phyloP scores from a whole-genome alignment of 1,140 invertebrate genomes.

The Phocides pigmalion region DNA sequence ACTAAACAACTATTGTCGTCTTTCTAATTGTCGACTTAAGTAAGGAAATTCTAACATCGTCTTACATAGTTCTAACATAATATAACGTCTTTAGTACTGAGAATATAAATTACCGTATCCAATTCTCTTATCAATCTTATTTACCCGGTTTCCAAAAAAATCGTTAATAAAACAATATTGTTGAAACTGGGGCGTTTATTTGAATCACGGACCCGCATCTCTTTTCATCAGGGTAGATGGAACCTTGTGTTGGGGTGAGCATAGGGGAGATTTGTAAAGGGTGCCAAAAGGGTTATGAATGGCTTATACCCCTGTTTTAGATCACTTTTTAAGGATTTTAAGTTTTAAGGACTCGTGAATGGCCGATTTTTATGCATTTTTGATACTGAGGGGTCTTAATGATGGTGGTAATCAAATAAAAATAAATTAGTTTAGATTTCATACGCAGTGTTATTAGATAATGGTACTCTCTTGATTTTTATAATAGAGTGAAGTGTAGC shows the following conservation, averaged over 20 bases:
- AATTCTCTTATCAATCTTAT: neutral
- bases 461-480: no score
- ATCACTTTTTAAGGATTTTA: constrained; percentile 16
- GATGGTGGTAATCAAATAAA: no score
- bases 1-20: no score
- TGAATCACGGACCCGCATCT: constrained; percentile 13
- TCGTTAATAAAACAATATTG: neutral
- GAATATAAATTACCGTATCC: no score
- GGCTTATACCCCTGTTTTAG: neutral
- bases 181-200: neutral
- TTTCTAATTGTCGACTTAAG: no score
- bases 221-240: neutral
- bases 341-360: constrained; percentile 8
- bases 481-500: no score
- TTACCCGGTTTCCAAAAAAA: neutral
- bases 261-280: constrained; percentile 14
- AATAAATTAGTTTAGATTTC: no score
- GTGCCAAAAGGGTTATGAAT: constrained; percentile 22
- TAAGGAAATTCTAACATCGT: no score
- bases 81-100: no score
- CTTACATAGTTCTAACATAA: no score
- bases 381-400: constrained; percentile 2
- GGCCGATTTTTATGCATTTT: constrained; percentile 13
- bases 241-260: neutral
- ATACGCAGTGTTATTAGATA: no score